phyloP scores from a whole-genome alignment of 2,797 vertebrate species.

The Girardinus metallicus region DNA sequence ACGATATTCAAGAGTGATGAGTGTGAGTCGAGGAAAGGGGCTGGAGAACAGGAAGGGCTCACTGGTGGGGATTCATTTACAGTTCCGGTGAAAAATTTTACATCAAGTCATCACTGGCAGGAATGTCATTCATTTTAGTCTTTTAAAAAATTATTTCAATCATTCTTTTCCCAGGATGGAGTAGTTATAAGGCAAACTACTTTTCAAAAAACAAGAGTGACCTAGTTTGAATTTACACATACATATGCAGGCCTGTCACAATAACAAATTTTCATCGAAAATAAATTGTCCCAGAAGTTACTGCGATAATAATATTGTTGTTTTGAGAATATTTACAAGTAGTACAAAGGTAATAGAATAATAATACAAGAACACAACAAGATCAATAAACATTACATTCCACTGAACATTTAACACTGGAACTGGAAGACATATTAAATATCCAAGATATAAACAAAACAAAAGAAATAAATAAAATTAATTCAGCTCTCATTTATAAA shows the following conservation, averaged over 20 bases:
- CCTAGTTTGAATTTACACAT: neutral
- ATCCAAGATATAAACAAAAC: no score
- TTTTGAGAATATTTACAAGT: no score
- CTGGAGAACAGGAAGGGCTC: constrained; percentile 41
- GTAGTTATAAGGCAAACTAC: neutral
- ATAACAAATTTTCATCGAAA: no score
- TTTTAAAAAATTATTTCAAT: neutral
- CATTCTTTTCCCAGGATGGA: neutral
- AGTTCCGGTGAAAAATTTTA: neutral
- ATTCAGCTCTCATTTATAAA: neutral
- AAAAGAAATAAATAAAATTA: neutral
- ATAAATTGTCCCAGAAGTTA: no score
- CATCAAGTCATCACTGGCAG: neutral
- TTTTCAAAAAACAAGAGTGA: neutral
- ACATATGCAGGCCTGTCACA: no score
- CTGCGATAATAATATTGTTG: no score
- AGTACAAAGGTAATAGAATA: no score
- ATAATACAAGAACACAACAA: no score
- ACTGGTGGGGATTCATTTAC: constrained; percentile 59
- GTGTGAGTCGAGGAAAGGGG: constrained; percentile 15
- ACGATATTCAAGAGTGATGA: constrained; percentile 16
- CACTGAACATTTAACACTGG: no score
- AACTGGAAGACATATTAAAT: no score
- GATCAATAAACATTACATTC: no score
- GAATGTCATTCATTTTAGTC: neutral